Conservation (phyloP, 2,888 invertebrate genomes). For the Xestia c-nigrum region DNA sequence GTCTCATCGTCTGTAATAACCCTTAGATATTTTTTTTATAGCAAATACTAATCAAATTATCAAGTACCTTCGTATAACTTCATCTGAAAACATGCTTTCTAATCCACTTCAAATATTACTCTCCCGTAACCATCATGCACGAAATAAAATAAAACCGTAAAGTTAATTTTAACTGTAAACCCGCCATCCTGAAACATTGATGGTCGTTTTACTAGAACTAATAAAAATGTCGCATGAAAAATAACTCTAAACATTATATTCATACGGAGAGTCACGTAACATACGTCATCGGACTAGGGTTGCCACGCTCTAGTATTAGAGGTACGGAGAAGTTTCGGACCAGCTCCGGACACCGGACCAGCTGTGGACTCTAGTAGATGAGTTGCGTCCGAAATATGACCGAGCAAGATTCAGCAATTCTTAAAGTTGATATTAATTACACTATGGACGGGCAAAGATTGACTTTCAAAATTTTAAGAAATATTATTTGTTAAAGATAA, state of each 20-base stretch:
- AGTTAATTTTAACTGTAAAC: slow-evolving; percentile 50
- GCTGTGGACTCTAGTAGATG: not conserved
- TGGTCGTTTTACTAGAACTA: slow-evolving; percentile 47
- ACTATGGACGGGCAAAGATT: not conserved
- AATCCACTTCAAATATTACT: slow-evolving; percentile 7
- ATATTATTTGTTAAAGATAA: not conserved
- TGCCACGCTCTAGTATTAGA: not conserved
- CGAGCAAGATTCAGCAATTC: not conserved
- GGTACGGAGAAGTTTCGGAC: not conserved
- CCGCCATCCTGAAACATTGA: slow-evolving; percentile 43
- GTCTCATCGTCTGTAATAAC: no score
- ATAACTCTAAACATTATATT: slow-evolving; percentile 57
- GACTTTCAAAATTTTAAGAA: not conserved
- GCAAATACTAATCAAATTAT: not conserved
- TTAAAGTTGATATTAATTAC: not conserved
- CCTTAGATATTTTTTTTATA: no score
- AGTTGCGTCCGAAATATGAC: not conserved
- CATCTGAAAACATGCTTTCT: not conserved
- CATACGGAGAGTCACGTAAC: slow-evolving; percentile 46
- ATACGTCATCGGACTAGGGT: slow-evolving; percentile 36
- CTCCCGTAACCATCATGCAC: slow-evolving; percentile 9
- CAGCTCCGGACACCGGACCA: not conserved
- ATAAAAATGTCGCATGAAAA: slow-evolving; percentile 56
- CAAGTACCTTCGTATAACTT: not conserved
- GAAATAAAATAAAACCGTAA: slow-evolving; percentile 51